phyloP scores from a whole-genome alignment of 2,888 invertebrate genomes.

The Dorcus parallelipipedus region DNA sequence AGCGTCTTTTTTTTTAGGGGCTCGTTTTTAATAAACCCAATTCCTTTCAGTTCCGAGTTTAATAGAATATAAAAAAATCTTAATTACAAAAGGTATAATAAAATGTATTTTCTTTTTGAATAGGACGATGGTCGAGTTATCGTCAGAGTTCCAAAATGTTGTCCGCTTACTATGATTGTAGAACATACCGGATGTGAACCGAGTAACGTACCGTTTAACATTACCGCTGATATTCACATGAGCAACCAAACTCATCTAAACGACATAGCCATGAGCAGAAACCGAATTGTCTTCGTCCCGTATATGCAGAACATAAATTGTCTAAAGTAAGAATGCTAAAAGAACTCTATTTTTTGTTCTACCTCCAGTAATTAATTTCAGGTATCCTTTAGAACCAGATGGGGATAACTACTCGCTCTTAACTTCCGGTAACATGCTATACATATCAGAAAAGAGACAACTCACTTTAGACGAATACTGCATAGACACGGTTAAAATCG shows the following conservation, averaged over 20 bases:
- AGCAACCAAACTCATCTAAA: slow-evolving; percentile 30
- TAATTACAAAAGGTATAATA: background rate
- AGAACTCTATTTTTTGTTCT: background rate
- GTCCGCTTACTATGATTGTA: slow-evolving; percentile 18
- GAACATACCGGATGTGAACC: slow-evolving; percentile 16
- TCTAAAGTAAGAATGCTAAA: slow-evolving; percentile 8
- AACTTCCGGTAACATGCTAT: slow-evolving; percentile 29
- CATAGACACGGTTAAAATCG: slow-evolving; percentile 23
- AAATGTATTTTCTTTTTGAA: background rate
- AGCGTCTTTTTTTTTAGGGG: too few species aligned
- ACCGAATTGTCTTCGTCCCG: slow-evolving; percentile 21
- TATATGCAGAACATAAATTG: slow-evolving; percentile 22
- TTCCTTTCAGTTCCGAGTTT: too few species aligned
- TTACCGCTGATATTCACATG: slow-evolving; percentile 21
- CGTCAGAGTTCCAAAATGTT: slow-evolving; percentile 34
- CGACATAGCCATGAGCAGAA: slow-evolving; percentile 23
- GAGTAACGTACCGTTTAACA: slow-evolving; percentile 15
- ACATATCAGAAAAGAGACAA: slow-evolving; percentile 22
- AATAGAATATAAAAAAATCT: too few species aligned
- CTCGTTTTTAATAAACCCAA: too few species aligned
- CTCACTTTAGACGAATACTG: slow-evolving; percentile 31
- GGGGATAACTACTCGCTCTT: slow-evolving; percentile 24
- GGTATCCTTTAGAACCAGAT: slow-evolving; percentile 21
- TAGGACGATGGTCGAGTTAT: slow-evolving; percentile 24
- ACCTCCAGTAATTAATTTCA: slow-evolving; percentile 9